phyloP scores from a whole-genome alignment of 2,113 vertebrate species.

The Crotalus helleri region DNA sequence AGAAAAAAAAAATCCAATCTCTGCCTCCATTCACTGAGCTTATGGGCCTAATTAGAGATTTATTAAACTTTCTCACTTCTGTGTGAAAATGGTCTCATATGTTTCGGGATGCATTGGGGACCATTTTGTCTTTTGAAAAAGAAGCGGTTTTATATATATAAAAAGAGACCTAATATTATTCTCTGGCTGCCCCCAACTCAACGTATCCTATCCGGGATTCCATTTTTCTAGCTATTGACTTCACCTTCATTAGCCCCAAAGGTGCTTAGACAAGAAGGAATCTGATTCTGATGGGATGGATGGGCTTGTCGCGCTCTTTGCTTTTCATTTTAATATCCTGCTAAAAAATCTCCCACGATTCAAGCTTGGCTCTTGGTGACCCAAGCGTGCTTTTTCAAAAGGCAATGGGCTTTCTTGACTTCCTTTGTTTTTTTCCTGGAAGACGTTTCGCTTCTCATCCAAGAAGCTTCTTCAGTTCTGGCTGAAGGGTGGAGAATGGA shows the following conservation, averaged over 20 bases:
- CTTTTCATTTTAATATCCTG: background rate
- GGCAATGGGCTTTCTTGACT: too few species aligned
- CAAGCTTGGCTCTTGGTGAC: background rate
- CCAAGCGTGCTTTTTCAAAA: background rate
- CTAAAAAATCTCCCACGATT: background rate
- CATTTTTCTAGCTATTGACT: background rate
- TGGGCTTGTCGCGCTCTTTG: too few species aligned
- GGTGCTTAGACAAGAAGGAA: background rate
- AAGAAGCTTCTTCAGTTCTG: too few species aligned
- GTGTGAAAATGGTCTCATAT: constrained; percentile 58
- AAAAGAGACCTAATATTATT: background rate
- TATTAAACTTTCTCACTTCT: constrained; percentile 69
- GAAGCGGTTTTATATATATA: constrained; percentile 55
- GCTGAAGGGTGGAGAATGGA: too few species aligned
- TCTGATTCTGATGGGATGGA: background rate
- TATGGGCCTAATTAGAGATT: constrained; percentile 68
- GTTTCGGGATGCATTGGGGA: constrained; percentile 49
- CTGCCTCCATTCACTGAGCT: constrained; percentile 57
- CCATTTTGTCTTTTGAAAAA: constrained; percentile 60
- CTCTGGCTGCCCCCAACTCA: constrained; percentile 6
- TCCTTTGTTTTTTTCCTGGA: background rate
- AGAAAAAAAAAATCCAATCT: constrained; percentile 17
- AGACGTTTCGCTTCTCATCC: background rate
- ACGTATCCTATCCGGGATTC: background rate
- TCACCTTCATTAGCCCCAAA: background rate